These are phyloP conservation scores for Spisula subtruncata DNA, from an alignment of 2,888 invertebrate genomes.

Conservation along the genomic window DNA sequence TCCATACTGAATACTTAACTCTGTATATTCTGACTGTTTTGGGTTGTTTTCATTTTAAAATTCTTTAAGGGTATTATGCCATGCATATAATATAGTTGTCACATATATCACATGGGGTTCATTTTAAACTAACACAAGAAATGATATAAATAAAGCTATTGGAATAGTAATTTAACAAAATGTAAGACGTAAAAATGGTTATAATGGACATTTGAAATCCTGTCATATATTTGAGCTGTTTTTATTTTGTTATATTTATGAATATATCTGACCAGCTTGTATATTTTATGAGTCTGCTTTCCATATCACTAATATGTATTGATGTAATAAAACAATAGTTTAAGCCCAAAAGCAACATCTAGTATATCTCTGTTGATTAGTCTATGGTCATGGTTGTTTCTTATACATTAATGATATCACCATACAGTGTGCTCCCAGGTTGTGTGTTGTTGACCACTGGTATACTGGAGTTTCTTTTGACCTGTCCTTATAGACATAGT, in stretches of 20 bases:
- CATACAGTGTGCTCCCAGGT: background rate
- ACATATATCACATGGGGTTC: too few relatives aligned
- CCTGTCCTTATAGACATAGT: too few relatives aligned
- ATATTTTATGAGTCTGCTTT: too few relatives aligned
- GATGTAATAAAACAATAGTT: background rate
- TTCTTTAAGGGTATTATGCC: background rate
- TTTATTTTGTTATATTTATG: background rate
- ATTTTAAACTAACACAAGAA: too few relatives aligned
- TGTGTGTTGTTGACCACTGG: background rate
- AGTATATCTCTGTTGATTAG: background rate
- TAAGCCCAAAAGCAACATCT: background rate
- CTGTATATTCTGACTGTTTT: background rate
- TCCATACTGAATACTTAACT: background rate
- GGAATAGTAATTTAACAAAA: too few relatives aligned
- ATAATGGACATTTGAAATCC: slow-evolving; percentile 12
- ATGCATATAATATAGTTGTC: too few relatives aligned
- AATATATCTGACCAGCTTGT: too few relatives aligned
- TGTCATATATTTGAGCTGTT: background rate
- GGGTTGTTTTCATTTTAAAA: background rate
- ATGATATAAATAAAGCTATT: too few relatives aligned
- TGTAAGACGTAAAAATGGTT: background rate
- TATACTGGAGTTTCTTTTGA: too few relatives aligned
- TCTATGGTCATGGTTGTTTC: background rate
- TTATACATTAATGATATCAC: background rate
- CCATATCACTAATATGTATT: background rate